Base-by-base conservation (phyloP, 2,888 invertebrate species). In the Ganaspis brasiliensis region DNA sequence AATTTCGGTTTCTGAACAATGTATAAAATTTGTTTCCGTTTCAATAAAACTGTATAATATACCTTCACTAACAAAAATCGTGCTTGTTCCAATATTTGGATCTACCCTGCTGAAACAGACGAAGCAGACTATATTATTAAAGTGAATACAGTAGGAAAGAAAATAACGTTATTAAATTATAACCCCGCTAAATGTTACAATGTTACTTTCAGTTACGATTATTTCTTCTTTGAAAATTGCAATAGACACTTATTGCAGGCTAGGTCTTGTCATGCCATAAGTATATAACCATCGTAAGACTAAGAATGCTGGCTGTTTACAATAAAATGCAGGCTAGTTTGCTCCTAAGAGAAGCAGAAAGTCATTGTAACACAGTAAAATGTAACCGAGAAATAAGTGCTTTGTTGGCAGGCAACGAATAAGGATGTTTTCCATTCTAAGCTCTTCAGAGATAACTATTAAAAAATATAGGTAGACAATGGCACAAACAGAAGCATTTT, bases 331-430 rank as follows among this genome's bases (percentile, higher is more conserved):
- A 52, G 49, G 19, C 52, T 52, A 52, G 52, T 52, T 19, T 52
- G 16, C 52, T 52, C 19, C 52, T 52, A 49, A 49, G n/a, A 52
- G 19, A 52, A 16, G 19, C 9, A 52, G 52, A 52, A 19, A 52
- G 52, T 52, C 52, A 52, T 52, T 52, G 52, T 52, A 52, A 52
- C 52, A 52, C 52, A 9, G 52, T 19, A 52, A 52, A 52, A 52
- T 19, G 52, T 19, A 49, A 49, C 49, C n/a, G 49, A 49, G 49
- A 49, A 49, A 49, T 49, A 49, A 49, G 49, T 16, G n/a, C 49
- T 49, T 49, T 49, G 49, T 49, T 16, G n/a, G 1, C n/a, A n/a
- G 49, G 49, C 16, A 49, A 4, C 49, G 49, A 49, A 52, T 52
- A 52, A 52, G 52, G 52, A 19, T 12, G 14, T 14, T 52, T 16